Percentiles rank a stretch among this genome's conserved stretches.
phyloP scores from a whole-genome alignment of 1,140 invertebrate genomes.

The Cydia amplana region DNA sequence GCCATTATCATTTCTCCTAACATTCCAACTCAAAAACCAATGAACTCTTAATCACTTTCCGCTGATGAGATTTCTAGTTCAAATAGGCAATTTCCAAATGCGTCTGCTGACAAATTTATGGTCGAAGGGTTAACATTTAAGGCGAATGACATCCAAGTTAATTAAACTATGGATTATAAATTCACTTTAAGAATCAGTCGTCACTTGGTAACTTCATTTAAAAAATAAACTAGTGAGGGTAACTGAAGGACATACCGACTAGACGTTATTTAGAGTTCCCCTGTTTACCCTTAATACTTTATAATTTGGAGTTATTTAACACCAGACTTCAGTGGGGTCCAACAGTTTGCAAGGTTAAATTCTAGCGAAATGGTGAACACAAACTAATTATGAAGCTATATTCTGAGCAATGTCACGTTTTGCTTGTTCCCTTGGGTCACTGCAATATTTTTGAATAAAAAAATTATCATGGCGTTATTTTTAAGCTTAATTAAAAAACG shows the following conservation, averaged over 20 bases:
- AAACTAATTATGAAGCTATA: constrained; percentile 13
- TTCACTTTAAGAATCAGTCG: constrained; percentile 18
- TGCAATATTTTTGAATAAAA: not conserved
- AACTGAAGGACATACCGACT: constrained; percentile 17
- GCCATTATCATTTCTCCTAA: constrained; percentile 12
- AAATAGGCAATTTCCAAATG: constrained; percentile 28
- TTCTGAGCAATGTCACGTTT: not conserved
- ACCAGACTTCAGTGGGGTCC: not conserved
- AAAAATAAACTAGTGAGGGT: constrained; percentile 2
- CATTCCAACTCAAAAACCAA: constrained; percentile 19
- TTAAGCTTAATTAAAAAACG: not conserved
- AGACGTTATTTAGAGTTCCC: constrained; percentile 18
- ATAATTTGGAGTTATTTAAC: not conserved
- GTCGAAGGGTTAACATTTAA: constrained; percentile 23
- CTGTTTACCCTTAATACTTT: constrained; percentile 18
- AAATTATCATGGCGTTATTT: not conserved
- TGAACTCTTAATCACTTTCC: constrained; percentile 21
- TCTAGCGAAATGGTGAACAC: constrained; percentile 2
- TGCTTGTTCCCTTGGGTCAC: not conserved
- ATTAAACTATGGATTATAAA: constrained; percentile 28
- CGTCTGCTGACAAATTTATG: constrained; percentile 18
- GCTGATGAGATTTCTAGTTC: constrained; percentile 22
- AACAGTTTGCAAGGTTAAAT: not conserved
- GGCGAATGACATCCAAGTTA: constrained; percentile 21
- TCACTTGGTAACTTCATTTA: constrained; percentile 7